phyloP scores from a whole-genome alignment of 1,140 invertebrate genomes.

The Drosophila ficusphila region DNA sequence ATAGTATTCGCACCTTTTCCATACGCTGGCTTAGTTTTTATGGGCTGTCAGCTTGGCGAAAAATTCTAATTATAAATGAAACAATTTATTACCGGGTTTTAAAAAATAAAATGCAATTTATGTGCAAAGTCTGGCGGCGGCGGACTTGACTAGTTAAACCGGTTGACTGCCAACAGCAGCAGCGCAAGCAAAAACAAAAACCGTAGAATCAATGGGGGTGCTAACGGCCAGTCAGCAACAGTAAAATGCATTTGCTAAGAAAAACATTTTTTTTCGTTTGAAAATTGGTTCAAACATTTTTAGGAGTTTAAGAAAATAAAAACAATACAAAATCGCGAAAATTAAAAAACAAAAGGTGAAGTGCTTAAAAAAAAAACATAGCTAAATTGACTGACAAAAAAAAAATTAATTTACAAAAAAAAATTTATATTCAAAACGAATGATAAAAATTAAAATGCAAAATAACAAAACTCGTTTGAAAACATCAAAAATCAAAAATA shows the following conservation, averaged over 20 bases:
- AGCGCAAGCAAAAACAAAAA: constrained; percentile 31
- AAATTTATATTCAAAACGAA: not conserved
- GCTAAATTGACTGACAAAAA: too few relatives aligned
- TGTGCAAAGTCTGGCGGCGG: constrained; percentile 52
- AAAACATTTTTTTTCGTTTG: constrained; percentile 18
- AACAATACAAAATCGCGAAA: not conserved
- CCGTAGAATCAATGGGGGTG: constrained; percentile 38
- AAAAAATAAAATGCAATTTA: constrained; percentile 78
- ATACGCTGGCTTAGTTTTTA: constrained; percentile 5
- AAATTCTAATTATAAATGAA: constrained; percentile 79
- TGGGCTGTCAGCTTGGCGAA: constrained; percentile 57
- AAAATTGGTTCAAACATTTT: constrained; percentile 26
- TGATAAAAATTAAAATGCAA: not conserved
- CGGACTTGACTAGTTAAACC: constrained; percentile 60
- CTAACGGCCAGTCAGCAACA: constrained; percentile 30
- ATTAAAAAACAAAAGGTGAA: not conserved
- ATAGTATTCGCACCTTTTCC: constrained; percentile 17
- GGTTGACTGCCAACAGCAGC: constrained; percentile 39
- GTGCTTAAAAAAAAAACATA: too few relatives aligned
- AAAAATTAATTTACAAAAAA: not conserved
- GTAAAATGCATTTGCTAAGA: constrained; percentile 34
- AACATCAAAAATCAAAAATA: not conserved
- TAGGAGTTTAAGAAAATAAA: not conserved
- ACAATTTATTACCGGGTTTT: constrained; percentile 79
- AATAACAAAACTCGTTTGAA: not conserved